phyloP scores from a whole-genome alignment of 2,888 invertebrate genomes.

The Reticulitermes lucifugus region DNA sequence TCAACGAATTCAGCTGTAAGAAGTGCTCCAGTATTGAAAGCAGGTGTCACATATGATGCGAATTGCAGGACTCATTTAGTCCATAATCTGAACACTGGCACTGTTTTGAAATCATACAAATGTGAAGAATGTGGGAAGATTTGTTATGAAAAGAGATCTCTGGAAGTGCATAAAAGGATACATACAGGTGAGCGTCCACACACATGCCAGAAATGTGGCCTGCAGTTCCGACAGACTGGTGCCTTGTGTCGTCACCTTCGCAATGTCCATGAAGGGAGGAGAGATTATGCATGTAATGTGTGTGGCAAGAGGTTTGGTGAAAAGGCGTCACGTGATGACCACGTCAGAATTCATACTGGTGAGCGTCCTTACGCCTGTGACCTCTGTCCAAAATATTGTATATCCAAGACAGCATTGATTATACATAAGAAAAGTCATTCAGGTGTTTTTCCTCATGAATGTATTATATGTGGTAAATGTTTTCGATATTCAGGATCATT shows the following conservation, averaged over 20 bases:
- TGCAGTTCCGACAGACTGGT: conserved; percentile 65
- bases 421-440: conserved; percentile 72
- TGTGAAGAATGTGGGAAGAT: background rate
- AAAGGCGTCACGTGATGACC: conserved; percentile 38
- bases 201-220: conserved; percentile 75
- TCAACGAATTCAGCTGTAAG: too few relatives aligned
- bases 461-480: conserved; percentile 60
- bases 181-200: conserved; percentile 71
- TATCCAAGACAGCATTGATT: conserved; percentile 74
- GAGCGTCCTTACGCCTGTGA: conserved; percentile 46
- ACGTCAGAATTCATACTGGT: conserved; percentile 49
- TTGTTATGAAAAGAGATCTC: background rate
- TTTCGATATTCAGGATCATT: conserved; percentile 25
- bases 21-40: background rate
- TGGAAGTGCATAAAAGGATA: conserved; percentile 63
- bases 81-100: background rate
- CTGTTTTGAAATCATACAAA: background rate
- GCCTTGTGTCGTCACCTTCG: conserved; percentile 63
- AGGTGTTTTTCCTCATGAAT: conserved; percentile 68
- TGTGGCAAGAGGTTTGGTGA: conserved; percentile 43
- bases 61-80: background rate
- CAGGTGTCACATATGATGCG: background rate
- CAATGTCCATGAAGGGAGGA: conserved; percentile 64
- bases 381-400: conserved; percentile 64
- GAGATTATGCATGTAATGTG: conserved; percentile 60